Base-by-base conservation (phyloP, 2,888 invertebrate species). In the Drosophila mettleri region DNA sequence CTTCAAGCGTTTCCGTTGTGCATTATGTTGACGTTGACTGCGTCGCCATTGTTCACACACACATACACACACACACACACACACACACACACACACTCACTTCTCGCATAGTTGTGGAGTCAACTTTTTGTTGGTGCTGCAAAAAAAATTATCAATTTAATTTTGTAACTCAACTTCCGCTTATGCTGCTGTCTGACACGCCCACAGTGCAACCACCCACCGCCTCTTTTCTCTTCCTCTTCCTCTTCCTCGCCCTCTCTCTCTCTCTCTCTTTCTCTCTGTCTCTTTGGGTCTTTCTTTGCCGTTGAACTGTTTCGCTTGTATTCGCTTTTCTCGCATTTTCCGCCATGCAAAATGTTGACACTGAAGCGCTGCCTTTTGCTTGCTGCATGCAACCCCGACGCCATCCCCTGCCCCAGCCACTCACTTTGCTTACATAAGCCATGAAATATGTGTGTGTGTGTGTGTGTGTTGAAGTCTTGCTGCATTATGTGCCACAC, bases 141-240 rank as follows among this genome's bases (percentile, higher is more conserved):
- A 65, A 81, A 62, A 60, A 82, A 81, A 86, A 86, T 82, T 86
- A 86, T 89, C 88, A 86, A 86, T 86, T 86, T 86, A 89, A 86
- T 86, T 86, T 86, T 86, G 86, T 86, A 88, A 86, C 86, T 88
- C 75, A 88, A 87, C 88, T 89, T 89, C 86, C 89, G 86, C 70
- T 76, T 51, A 60, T 85, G 78, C 71, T 72, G 76, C 59, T 51
- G 51, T 48, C 68, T 62, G 76, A 59, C 80, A 82, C 76, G 72
- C 83, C 75, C 74, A 63, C 64, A 43, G 31, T 20, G 29, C 64
- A 38, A 18, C 46, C 33, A 49, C 18, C 29, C 31, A 46, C 27
- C 16, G 31, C 33, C 52, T 18, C 36, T 9, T 14, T 24, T 10
- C 31, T 10, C 36, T 12, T 7, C 27, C 9, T 29, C 16, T 51